These are phyloP conservation scores for Cervus canadensis DNA, from an alignment of 2,113 vertebrate species.

Conservation along the genomic window DNA sequence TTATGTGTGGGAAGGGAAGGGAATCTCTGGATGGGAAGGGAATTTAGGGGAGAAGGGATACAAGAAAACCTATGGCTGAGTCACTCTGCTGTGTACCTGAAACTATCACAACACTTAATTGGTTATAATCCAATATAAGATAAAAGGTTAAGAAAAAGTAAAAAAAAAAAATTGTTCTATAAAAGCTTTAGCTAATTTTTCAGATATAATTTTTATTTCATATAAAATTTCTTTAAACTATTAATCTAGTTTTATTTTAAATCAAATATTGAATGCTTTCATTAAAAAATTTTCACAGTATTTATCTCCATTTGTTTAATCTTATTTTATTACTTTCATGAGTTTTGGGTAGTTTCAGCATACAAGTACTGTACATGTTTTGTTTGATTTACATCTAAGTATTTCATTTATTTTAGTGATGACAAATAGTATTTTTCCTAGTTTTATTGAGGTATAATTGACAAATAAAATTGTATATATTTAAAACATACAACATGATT, in stretches of 20 bases:
- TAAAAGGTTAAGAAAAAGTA: not conserved
- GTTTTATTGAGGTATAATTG: not conserved
- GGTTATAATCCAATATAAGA: not conserved
- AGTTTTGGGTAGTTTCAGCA: not conserved
- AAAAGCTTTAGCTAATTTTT: not conserved
- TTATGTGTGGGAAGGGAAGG: not conserved
- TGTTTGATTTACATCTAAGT: not conserved
- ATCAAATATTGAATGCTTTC: not conserved
- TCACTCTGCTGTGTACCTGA: not conserved
- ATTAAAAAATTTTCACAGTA: not conserved
- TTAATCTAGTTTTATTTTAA: conserved; percentile 4
- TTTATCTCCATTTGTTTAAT: not conserved
- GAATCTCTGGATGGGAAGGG: not conserved
- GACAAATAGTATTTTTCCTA: not conserved
- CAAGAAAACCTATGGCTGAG: not conserved
- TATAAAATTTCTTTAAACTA: not conserved
- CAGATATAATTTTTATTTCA: not conserved
- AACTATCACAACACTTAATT: not conserved
- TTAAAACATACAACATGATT: not conserved
- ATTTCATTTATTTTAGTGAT: not conserved
- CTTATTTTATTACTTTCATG: not conserved
- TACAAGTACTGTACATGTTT: not conserved
- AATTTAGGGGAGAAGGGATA: not conserved
- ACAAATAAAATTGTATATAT: not conserved
- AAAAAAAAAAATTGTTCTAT: not conserved